Conservation (phyloP, 2,113 vertebrate genomes). For the Limanda limanda region DNA sequence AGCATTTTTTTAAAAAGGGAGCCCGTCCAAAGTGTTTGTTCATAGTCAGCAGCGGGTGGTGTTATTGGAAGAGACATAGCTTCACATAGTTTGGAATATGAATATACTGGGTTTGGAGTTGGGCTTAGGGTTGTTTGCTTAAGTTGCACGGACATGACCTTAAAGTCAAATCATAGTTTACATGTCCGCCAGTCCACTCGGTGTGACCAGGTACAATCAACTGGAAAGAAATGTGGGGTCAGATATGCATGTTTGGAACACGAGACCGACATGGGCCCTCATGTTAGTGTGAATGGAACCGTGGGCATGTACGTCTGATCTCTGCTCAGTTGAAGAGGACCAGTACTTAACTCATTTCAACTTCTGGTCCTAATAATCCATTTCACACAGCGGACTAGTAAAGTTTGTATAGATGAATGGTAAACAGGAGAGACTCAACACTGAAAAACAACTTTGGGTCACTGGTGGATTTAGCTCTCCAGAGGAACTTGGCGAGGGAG, state of each 20-base stretch:
- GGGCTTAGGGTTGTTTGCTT: not conserved
- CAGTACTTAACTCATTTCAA: too few relatives aligned
- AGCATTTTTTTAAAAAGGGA: not conserved
- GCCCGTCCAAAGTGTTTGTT: slow-evolving; percentile 32
- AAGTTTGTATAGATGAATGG: not conserved
- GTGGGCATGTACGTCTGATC: too few relatives aligned
- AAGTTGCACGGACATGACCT: not conserved
- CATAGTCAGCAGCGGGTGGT: slow-evolving; percentile 35
- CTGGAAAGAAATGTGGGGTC: too few relatives aligned
- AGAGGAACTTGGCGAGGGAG: slow-evolving; percentile 24
- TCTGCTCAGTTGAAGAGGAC: not conserved
- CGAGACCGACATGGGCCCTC: too few relatives aligned
- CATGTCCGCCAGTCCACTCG: not conserved
- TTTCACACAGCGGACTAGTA: not conserved
- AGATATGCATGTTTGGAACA: too few relatives aligned
- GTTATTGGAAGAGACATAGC: slow-evolving; percentile 52
- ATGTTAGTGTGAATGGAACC: too few relatives aligned
- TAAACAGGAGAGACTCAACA: slow-evolving; percentile 9
- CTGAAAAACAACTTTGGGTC: slow-evolving; percentile 41
- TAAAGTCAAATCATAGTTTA: not conserved
- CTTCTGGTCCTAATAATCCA: too few relatives aligned
- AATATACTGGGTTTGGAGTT: not conserved
- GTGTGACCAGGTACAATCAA: too few relatives aligned
- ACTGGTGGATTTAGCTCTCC: slow-evolving; percentile 39
- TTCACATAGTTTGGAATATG: too few relatives aligned